phyloP scores from a whole-genome alignment of 2,888 invertebrate genomes.

The Chrysopilus asiliformis region DNA sequence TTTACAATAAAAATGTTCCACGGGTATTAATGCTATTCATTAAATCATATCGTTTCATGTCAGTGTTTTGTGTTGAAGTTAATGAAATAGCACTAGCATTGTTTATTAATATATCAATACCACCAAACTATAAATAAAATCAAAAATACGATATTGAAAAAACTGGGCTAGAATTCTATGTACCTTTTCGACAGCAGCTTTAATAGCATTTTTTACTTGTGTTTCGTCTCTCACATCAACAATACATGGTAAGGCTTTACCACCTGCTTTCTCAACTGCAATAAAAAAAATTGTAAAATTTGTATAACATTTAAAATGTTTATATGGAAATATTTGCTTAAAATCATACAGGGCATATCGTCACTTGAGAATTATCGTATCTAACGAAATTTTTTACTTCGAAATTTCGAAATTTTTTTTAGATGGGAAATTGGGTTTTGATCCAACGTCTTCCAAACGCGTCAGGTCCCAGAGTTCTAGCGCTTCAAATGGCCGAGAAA shows the following conservation, averaged over 20 bases:
- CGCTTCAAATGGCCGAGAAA: too few species aligned
- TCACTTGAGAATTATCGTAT: too few species aligned
- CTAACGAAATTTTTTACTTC: too few species aligned
- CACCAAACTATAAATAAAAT: conserved; percentile 56
- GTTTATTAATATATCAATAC: conserved; percentile 88
- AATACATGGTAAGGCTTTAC: conserved; percentile 63
- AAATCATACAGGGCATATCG: too few species aligned
- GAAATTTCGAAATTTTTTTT: too few species aligned
- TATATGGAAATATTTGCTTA: too few species aligned
- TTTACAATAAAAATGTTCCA: conserved; percentile 88
- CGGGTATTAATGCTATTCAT: conserved; percentile 92
- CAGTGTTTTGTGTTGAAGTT: conserved; percentile 66
- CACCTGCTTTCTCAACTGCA: conserved; percentile 67
- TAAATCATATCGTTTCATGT: conserved; percentile 93
- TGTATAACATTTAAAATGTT: too few species aligned
- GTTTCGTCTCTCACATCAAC: conserved; percentile 71
- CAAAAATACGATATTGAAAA: background rate
- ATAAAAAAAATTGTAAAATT: conserved; percentile 5
- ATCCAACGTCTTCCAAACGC: too few species aligned
- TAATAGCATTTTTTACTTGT: conserved; percentile 51
- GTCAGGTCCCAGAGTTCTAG: too few species aligned
- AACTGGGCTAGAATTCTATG: background rate
- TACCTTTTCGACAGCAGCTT: conserved; percentile 46
- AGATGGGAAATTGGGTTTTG: too few species aligned
- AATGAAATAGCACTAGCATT: conserved; percentile 92